phyloP scores from a whole-genome alignment of 2,888 invertebrate genomes.

The Uloborus plumipes region DNA sequence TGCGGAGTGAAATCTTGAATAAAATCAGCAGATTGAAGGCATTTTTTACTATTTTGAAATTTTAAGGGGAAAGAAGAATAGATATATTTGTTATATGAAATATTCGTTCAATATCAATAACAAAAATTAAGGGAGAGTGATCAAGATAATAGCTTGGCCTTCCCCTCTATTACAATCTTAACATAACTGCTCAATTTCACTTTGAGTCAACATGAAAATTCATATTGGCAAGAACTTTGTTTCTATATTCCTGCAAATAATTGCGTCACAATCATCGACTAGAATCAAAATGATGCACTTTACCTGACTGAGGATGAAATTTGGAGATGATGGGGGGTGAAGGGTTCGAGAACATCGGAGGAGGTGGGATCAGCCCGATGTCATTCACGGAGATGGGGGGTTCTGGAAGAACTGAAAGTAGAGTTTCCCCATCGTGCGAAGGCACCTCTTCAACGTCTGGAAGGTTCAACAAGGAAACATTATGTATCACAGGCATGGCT shows the following conservation, averaged over 20 bases:
- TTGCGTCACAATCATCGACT: too few species aligned
- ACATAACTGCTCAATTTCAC: not conserved
- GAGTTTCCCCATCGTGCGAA: slow-evolving; percentile 61
- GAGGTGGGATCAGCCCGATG: slow-evolving; percentile 93
- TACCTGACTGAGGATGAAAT: slow-evolving; percentile 47
- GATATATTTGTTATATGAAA: too few species aligned
- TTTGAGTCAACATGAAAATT: too few species aligned
- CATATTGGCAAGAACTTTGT: too few species aligned
- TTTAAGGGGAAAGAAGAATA: too few species aligned
- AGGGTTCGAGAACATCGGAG: slow-evolving; percentile 83
- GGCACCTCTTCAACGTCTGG: slow-evolving; percentile 65
- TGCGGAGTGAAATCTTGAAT: too few species aligned
- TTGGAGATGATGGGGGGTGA: slow-evolving; percentile 44
- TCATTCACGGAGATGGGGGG: slow-evolving; percentile 92
- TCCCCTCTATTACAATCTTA: not conserved
- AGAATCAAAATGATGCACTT: not conserved
- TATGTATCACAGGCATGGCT: slow-evolving; percentile 64
- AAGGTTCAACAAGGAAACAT: slow-evolving; percentile 63
- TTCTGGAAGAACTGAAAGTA: slow-evolving; percentile 89
- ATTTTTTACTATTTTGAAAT: too few species aligned
- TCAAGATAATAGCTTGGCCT: not conserved
- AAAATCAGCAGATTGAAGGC: too few species aligned
- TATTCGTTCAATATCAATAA: not conserved
- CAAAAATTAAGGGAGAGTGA: not conserved
- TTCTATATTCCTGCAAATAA: too few species aligned